Percentiles rank a stretch among this genome's conserved stretches.
Conservation (phyloP, 1,140 invertebrate genomes). For the Trichogramma pretiosum region DNA sequence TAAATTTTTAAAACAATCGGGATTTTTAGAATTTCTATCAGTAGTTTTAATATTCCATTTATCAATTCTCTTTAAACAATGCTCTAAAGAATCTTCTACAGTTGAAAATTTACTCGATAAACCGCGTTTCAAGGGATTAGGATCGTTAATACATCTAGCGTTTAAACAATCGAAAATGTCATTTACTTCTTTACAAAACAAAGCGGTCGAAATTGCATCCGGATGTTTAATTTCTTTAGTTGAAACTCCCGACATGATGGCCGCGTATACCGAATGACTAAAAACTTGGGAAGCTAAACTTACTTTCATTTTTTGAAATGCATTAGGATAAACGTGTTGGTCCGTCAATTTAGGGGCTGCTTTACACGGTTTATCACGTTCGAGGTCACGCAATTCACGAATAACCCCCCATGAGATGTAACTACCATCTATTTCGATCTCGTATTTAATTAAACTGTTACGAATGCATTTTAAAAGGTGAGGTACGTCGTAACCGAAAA, state of each 20-base stretch:
- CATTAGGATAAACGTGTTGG: constrained; percentile 5
- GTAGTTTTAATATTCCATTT: constrained; percentile 13
- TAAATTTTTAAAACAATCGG: constrained; percentile 13
- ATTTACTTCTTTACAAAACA: constrained; percentile 17
- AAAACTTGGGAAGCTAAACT: constrained; percentile 18
- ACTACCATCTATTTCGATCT: too few relatives aligned
- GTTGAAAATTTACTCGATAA: constrained; percentile 16
- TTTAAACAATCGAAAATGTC: constrained; percentile 23
- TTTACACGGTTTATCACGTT: constrained; percentile 2
- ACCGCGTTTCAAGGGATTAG: constrained; percentile 15
- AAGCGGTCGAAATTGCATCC: constrained; percentile 8
- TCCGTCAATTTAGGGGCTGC: constrained; percentile 17
- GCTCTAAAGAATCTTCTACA: constrained; percentile 5
- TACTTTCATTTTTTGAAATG: constrained; percentile 17
- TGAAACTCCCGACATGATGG: constrained; percentile 8
- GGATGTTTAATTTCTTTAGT: constrained; percentile 11
- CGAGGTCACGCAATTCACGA: neutral
- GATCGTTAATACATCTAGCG: constrained; percentile 6
- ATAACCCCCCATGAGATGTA: neutral
- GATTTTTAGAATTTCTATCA: neutral
- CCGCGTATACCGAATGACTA: constrained; percentile 16
- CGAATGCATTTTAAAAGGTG: too few relatives aligned
- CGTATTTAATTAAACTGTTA: too few relatives aligned
- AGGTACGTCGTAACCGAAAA: too few relatives aligned
- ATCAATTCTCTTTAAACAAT: constrained; percentile 10